These are phyloP conservation scores for Sphenodon punctatus DNA, from an alignment of 2,797 vertebrate genomes.

Conservation along the genomic window DNA sequence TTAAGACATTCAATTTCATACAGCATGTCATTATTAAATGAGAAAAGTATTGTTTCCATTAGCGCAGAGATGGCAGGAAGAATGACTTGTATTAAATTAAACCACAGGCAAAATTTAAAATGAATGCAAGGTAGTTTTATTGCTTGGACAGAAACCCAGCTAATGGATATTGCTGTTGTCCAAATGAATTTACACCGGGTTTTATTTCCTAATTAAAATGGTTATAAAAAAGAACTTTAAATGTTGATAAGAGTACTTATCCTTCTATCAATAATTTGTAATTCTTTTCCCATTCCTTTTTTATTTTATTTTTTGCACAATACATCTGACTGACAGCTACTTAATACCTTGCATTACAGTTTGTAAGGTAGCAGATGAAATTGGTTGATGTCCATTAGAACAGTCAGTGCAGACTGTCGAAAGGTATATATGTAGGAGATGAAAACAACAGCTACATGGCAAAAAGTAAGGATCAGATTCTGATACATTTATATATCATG, in stretches of 20 bases:
- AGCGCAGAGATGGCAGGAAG: constrained; percentile 12
- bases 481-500: constrained; percentile 22
- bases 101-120: constrained; percentile 18
- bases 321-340: too few relatives aligned
- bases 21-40: constrained; percentile 45
- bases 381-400: too few relatives aligned
- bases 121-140: constrained; percentile 20
- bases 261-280: constrained; percentile 30
- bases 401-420: too few relatives aligned
- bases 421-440: background rate
- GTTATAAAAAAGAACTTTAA: constrained; percentile 13
- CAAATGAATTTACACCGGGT: constrained; percentile 3
- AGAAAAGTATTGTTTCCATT: constrained; percentile 42
- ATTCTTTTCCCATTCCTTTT: background rate
- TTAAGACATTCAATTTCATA: constrained; percentile 46
- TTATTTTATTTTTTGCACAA: too few relatives aligned
- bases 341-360: too few relatives aligned
- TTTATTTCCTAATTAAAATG: constrained; percentile 52
- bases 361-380: too few relatives aligned
- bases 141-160: constrained; percentile 22
- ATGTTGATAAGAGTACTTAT: background rate
- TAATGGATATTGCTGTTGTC: constrained; percentile 18
- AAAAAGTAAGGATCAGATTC: constrained; percentile 15
- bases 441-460: constrained; percentile 38
- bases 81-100: constrained; percentile 38